A percentile compares a stretch with the other conserved stretches of the same genome.
Evolutionary conservation across 2,797 vertebrate species (phyloP).

Genomic region (Melanogrammus aeglefinus): DNA sequence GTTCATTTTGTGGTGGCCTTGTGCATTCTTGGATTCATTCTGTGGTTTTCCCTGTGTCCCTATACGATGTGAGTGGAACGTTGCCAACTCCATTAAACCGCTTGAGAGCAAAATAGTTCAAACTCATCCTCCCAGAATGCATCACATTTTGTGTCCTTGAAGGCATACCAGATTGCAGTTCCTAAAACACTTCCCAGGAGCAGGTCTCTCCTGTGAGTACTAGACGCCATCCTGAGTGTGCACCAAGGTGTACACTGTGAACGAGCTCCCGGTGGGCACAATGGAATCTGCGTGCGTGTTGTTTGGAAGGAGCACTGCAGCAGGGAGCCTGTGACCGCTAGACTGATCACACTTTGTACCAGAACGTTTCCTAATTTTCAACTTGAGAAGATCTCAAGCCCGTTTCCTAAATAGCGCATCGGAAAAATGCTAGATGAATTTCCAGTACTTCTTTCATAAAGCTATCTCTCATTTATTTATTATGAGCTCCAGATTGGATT

Average conservation of each 20-base stretch:
- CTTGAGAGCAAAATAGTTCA: background rate
- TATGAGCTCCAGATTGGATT: background rate
- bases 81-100: background rate
- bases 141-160: background rate
- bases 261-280: background rate
- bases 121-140: conserved; percentile 4
- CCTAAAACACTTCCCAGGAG: background rate
- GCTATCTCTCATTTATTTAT: background rate
- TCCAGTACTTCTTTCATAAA: background rate
- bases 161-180: background rate
- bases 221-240: background rate
- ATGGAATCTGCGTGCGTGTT: background rate
- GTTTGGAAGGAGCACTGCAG: no score
- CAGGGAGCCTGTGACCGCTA: no score
- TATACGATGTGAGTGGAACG: background rate
- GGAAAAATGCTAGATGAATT: background rate
- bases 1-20: background rate
- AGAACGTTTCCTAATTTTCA: background rate
- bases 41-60: background rate
- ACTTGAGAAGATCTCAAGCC: background rate
- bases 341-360: background rate
- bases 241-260: background rate
- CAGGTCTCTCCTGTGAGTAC: background rate
- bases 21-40: background rate
- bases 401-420: background rate